These are phyloP conservation scores for Oegoconia quadripuncta DNA, from an alignment of 2,888 invertebrate species.

Conservation along the genomic window DNA sequence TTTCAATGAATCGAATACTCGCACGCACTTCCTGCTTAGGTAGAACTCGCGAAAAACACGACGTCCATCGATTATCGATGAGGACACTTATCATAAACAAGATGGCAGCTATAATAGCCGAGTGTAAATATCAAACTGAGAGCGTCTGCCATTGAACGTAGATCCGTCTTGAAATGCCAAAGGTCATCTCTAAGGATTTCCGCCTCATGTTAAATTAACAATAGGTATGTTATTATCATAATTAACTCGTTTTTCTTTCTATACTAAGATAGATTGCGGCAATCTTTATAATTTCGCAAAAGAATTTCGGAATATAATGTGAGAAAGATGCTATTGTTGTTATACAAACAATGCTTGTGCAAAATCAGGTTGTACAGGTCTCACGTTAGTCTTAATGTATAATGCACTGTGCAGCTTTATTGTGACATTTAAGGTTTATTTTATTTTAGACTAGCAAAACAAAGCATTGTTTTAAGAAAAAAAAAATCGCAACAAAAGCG, in stretches of 20 bases:
- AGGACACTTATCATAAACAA: constrained; percentile 1
- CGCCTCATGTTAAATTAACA: constrained; percentile 29
- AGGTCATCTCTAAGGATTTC: constrained; percentile 50
- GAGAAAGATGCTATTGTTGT: constrained; percentile 40
- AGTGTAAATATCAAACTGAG: constrained; percentile 14
- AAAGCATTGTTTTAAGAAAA: no score
- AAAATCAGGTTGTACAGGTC: constrained; percentile 46
- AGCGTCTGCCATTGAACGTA: constrained; percentile 41
- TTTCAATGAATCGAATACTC: constrained; percentile 59
- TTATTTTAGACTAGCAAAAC: constrained; percentile 36
- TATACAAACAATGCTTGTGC: constrained; percentile 50
- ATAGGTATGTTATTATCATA: constrained; percentile 25
- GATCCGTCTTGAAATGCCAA: constrained; percentile 51
- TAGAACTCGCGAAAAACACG: constrained; percentile 46
- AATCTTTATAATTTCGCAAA: constrained; percentile 33
- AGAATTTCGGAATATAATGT: constrained; percentile 28
- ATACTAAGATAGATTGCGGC: constrained; percentile 16
- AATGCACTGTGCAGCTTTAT: constrained; percentile 37
- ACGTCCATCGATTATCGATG: constrained; percentile 20
- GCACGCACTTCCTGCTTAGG: constrained; percentile 68
- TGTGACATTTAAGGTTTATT: constrained; percentile 24
- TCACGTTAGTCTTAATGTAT: constrained; percentile 8
- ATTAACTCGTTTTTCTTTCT: constrained; percentile 22
- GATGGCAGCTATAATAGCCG: constrained; percentile 10
- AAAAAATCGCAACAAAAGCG: no score